phyloP scores from a whole-genome alignment of 2,113 vertebrate genomes.

The Oenanthe oenanthe region DNA sequence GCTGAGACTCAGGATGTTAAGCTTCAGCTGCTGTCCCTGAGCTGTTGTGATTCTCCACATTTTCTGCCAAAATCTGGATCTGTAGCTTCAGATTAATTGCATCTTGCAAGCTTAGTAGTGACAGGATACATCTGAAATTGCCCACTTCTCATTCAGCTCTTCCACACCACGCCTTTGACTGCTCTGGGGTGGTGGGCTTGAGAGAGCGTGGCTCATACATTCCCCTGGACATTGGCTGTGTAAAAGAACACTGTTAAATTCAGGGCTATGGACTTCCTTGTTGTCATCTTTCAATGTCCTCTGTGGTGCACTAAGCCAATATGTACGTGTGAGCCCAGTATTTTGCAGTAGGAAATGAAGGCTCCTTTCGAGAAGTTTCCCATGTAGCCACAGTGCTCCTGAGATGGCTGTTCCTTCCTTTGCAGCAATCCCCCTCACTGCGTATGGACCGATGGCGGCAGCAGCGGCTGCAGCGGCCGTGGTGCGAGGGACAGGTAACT shows the following conservation, averaged over 20 bases:
- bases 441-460: constrained; percentile 96
- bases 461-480: constrained; percentile 91
- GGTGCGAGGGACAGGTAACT: constrained; percentile 89
- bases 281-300: background rate
- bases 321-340: background rate
- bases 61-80: background rate
- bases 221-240: background rate
- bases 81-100: background rate
- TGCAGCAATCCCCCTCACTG: constrained; percentile 95
- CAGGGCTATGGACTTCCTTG: background rate
- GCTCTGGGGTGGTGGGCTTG: background rate
- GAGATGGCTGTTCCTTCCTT: constrained; percentile 37
- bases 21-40: constrained; percentile 5
- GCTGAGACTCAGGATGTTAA: background rate
- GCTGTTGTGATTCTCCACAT: background rate
- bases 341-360: background rate
- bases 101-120: background rate
- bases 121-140: background rate
- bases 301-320: background rate
- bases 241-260: background rate
- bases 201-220: background rate
- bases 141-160: background rate
- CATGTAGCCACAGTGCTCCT: background rate
- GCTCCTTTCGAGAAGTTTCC: background rate
- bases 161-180: background rate